These are phyloP conservation scores for Synergus laeviventris DNA, from an alignment of 2,888 invertebrate genomes.

Conservation along the genomic window DNA sequence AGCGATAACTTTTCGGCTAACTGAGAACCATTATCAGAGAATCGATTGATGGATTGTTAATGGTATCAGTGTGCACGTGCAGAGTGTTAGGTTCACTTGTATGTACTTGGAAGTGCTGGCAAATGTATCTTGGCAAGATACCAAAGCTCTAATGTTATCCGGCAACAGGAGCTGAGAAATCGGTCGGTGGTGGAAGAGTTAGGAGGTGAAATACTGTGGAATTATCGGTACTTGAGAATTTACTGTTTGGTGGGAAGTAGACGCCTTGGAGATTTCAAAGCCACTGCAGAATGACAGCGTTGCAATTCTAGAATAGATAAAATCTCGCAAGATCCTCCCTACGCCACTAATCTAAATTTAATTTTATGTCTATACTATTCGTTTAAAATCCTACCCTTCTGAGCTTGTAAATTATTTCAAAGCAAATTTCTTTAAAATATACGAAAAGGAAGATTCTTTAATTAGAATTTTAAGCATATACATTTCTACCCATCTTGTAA, in stretches of 20 bases:
- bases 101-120: constrained; percentile 51
- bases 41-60: constrained; percentile 6
- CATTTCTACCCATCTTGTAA: too few relatives aligned
- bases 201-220: constrained; percentile 53
- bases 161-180: constrained; percentile 60
- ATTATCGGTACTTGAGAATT: constrained; percentile 66
- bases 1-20: not conserved
- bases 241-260: constrained; percentile 55
- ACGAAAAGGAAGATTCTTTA: too few relatives aligned
- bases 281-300: not conserved
- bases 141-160: constrained; percentile 70
- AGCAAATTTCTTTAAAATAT: not conserved
- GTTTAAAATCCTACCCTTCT: not conserved
- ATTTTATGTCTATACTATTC: not conserved
- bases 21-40: not conserved
- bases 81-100: constrained; percentile 1
- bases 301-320: not conserved
- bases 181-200: constrained; percentile 48
- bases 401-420: not conserved
- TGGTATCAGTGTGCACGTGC: not conserved
- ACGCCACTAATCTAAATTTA: not conserved
- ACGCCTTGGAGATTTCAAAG: constrained; percentile 32
- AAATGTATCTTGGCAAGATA: constrained; percentile 68
- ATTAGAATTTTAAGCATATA: too few relatives aligned
- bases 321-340: not conserved